Base-by-base conservation (phyloP, 1,140 invertebrate species). In the Trichoplusia ni region DNA sequence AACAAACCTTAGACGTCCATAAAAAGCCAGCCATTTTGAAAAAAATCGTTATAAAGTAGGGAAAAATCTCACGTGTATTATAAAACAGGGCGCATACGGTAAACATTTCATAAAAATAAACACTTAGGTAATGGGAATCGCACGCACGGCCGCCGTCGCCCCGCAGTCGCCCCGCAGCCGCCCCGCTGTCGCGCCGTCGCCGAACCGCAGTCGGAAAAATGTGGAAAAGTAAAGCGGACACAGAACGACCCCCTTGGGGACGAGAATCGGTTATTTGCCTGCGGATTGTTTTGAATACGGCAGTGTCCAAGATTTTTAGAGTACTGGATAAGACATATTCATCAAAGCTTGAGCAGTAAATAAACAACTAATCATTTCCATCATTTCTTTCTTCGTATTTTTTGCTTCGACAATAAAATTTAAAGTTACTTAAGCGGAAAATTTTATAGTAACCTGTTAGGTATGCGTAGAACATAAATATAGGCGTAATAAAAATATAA, bases 61-160 rank as follows among this genome's bases (percentile, higher is more conserved):
- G 40, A 33, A 58, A 59, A 69, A 69, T 56, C 64, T 67, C 71
- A 25, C 53, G 71, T 66, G 71, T 67, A 56, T 68, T 68, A 65
- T 74, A 71, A 74, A 68, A 51, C 58, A 14, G 18, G 35, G 54
- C 51, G 63, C 64, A 73, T 46, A 70, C 65, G 21, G 65, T 46
- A 51, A 38, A 74, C 73, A 73, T 78, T 79, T 82, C 79, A 81
- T 82, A 81, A 77, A 77, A 81, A 84, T 81, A 84, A 86, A 86
- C 84, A 84, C 81, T 86, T 83, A 82, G 73, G 81, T 84, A 86
- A 86, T 86, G 74, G 79, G 75, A 68, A 79, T 73, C 77, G 73
- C 75, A 73, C 71, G 74, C 66, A 69, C 38, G 51, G 44, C 9
- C 31, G 58, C 33, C 8, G 16, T 27, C 38, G 58, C 25, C 64